A percentile compares a stretch with the other conserved stretches of the same genome.
Conservation (phyloP, 2,888 invertebrate species). For the Trachelus tabidus region DNA sequence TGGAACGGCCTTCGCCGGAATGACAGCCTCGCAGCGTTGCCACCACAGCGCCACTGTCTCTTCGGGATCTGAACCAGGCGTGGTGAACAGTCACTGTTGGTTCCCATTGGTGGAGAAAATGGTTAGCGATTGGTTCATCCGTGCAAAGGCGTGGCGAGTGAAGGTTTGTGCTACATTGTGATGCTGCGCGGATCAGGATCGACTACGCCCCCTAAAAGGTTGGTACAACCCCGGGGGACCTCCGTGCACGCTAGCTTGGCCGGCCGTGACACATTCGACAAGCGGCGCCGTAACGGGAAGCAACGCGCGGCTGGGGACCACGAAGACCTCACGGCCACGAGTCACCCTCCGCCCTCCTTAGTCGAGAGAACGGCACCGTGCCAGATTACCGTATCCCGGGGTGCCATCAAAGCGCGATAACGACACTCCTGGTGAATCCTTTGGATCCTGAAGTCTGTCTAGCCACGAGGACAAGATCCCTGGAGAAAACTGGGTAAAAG, state of each 20-base stretch:
- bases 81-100: conserved; percentile 10
- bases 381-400: conserved; percentile 6
- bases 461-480: neutral
- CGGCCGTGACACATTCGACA: conserved; percentile 66
- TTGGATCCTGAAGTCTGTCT: neutral
- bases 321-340: conserved; percentile 48
- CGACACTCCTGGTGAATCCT: conserved; percentile 3
- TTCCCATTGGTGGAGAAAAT: conserved; percentile 29
- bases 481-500: conserved; percentile 1
- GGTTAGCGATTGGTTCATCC: conserved; percentile 34
- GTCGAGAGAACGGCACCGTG: conserved; percentile 20
- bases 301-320: conserved; percentile 66
- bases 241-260: conserved; percentile 58
- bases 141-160: conserved; percentile 27
- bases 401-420: conserved; percentile 1
- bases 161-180: conserved; percentile 29
- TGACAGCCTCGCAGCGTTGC: conserved; percentile 49
- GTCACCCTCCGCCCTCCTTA: conserved; percentile 35
- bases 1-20: conserved; percentile 54
- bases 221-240: conserved; percentile 61
- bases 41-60: conserved; percentile 59
- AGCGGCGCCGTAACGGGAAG: conserved; percentile 67
- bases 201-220: conserved; percentile 30
- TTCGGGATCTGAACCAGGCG: conserved; percentile 34
- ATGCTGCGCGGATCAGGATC: conserved; percentile 30